These are phyloP conservation scores for Drosophila eohydei DNA, from an alignment of 2,888 invertebrate genomes.

Conservation along the genomic window DNA sequence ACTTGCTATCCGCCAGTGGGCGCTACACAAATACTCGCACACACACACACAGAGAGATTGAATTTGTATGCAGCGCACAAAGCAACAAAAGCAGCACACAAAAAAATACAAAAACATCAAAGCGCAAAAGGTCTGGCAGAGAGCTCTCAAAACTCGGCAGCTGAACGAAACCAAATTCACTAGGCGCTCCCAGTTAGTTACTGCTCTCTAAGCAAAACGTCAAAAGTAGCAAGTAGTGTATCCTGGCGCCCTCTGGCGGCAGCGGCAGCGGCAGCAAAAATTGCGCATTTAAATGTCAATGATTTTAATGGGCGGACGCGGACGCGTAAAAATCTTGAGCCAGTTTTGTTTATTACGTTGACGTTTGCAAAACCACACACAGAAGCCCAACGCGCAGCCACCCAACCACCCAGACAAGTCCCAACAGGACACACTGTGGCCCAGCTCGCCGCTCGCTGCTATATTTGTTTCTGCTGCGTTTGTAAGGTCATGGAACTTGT, in stretches of 20 bases:
- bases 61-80: conserved; percentile 63
- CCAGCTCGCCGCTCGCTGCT: conserved; percentile 17
- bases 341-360: conserved; percentile 77
- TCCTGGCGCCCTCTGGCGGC: conserved; percentile 55
- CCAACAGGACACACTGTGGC: conserved; percentile 34
- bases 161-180: conserved; percentile 19
- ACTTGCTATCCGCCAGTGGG: conserved; percentile 31
- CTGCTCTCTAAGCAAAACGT: conserved; percentile 32
- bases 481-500: conserved; percentile 84
- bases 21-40: conserved; percentile 33
- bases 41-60: conserved; percentile 41
- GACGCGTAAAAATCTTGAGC: conserved; percentile 76
- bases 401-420: conserved; percentile 17
- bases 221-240: conserved; percentile 69
- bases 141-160: conserved; percentile 41
- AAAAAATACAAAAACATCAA: conserved; percentile 54
- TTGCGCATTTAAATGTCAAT: conserved; percentile 80
- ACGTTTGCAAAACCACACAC: conserved; percentile 41
- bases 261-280: conserved; percentile 38
- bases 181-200: conserved; percentile 2
- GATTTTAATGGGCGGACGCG: conserved; percentile 79
- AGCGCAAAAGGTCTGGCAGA: conserved; percentile 38
- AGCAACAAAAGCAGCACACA: conserved; percentile 66
- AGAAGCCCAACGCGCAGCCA: conserved; percentile 3
- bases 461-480: conserved; percentile 70